Percentiles rank a stretch among this genome's conserved stretches.
Evolutionary conservation across 2,113 vertebrate genomes (phyloP).

Genomic region (Gallinago undulata): DNA sequence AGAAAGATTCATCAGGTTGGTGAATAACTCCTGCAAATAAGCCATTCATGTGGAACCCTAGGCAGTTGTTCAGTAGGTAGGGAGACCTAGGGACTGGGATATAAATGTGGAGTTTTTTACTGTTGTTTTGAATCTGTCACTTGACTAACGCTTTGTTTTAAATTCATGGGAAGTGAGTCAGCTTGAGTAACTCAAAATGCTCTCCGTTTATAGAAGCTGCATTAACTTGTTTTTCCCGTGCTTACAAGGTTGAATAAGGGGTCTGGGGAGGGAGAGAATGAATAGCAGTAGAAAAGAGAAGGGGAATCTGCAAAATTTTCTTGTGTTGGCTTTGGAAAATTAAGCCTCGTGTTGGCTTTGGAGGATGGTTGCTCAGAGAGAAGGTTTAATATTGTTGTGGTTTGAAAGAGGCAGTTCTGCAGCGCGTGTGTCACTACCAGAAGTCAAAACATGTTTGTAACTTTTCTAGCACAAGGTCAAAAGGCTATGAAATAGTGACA

Average conservation of each 20-base stretch:
- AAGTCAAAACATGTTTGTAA: conserved; percentile 34
- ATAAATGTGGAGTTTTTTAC: neutral
- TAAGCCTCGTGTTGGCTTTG: neutral
- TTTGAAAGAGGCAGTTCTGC: neutral
- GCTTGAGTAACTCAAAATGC: neutral
- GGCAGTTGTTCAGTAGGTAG: neutral
- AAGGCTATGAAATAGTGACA: neutral
- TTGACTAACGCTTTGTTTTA: neutral
- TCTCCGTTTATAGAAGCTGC: neutral
- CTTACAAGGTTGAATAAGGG: neutral
- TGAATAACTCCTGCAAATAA: neutral
- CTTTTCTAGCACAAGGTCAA: conserved; percentile 11
- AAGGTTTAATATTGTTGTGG: neutral
- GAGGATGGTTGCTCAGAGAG: neutral
- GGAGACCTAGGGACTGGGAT: neutral
- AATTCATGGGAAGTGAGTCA: neutral
- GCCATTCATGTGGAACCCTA: neutral
- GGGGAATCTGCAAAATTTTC: neutral
- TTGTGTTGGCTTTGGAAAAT: neutral
- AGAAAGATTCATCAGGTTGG: conserved; percentile 16
- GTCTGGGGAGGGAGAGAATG: neutral
- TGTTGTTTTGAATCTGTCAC: neutral
- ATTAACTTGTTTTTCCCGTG: neutral
- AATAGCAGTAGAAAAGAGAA: neutral
- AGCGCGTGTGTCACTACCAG: neutral